Conservation (phyloP, 2,113 vertebrate genomes). For the Redunca redunca region DNA sequence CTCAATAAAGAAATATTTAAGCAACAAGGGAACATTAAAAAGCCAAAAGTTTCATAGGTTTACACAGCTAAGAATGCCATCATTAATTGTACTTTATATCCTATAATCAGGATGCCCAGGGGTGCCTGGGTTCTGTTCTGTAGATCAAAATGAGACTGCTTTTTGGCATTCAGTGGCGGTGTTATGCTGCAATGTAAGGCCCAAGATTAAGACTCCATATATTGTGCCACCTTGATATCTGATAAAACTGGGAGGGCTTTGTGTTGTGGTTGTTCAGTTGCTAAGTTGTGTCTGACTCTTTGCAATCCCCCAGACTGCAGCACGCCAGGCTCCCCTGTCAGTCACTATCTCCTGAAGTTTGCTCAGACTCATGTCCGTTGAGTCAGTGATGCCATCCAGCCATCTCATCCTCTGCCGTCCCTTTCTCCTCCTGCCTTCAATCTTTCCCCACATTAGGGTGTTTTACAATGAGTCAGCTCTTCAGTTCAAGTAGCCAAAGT, state of each 20-base stretch:
- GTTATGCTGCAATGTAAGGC: accelerated
- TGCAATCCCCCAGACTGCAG: neutral
- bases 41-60: neutral
- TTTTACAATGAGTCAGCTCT: neutral
- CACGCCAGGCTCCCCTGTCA: neutral
- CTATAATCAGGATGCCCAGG: neutral
- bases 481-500: neutral
- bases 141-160: neutral
- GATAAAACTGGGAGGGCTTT: neutral
- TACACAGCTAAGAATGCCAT: neutral
- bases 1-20: neutral
- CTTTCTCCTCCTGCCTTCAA: neutral
- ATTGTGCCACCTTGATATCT: neutral
- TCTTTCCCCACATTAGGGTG: neutral
- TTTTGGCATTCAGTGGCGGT: neutral
- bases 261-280: neutral
- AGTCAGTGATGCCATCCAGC: neutral
- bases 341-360: neutral
- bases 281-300: neutral
- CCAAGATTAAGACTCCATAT: neutral
- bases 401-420: neutral
- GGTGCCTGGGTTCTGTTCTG: neutral
- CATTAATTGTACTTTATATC: neutral
- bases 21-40: neutral
- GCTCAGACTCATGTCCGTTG: neutral